Base-by-base conservation (phyloP, 2,797 vertebrate species). In the Cryptoprocta ferox region DNA sequence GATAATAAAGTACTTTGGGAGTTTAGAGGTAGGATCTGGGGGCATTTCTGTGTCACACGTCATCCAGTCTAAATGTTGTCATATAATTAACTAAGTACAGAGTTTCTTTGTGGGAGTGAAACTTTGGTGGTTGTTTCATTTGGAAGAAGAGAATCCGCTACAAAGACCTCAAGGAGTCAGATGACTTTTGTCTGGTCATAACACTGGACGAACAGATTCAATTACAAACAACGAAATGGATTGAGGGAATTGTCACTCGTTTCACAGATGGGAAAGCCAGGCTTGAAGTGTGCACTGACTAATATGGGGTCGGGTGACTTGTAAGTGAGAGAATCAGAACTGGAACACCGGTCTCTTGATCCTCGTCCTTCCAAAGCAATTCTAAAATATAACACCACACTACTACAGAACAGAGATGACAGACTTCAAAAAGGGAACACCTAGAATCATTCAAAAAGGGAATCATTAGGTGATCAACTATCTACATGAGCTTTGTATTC, bases 261-360 rank as follows among this genome's bases (percentile, higher is more conserved):
- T 93, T 97, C 89, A 50, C 28, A 84, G 80, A 75, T 89, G 48
- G 93, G 45, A 66, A 70, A 92, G 50, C 30, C 3, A 28, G 81
- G 56, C 66, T 70, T 3, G 5, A 88, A 83, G 66, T 45, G 37
- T 48, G 26, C 7, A 30, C n/a, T 53, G 63, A 78, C 32, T 65
- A 63, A 35, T 2, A 5, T 13, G 35, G 18, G 48, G 11, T 96
- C 56, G 66, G 73, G 35, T 37, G 53, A 73, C 68, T 68, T n/a
- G 15, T 35, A 75, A 87, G 1, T 26, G 16, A 53, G 48, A 84
- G 37, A 61, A 24, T 66, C 39, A n/a, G 66, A 90, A 16, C 15
- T 61, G 35, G 5, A 66, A 59, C 35, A 9, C 50, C 63, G 81
- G 4, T 53, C 18, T 85, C 81, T 94, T 50, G n/a, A 78, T 45